Percentiles rank a stretch among this genome's conserved stretches.
These are phyloP conservation scores for Decapterus maruadsi DNA, from an alignment of 2,797 vertebrate species.

Conservation along the genomic window DNA sequence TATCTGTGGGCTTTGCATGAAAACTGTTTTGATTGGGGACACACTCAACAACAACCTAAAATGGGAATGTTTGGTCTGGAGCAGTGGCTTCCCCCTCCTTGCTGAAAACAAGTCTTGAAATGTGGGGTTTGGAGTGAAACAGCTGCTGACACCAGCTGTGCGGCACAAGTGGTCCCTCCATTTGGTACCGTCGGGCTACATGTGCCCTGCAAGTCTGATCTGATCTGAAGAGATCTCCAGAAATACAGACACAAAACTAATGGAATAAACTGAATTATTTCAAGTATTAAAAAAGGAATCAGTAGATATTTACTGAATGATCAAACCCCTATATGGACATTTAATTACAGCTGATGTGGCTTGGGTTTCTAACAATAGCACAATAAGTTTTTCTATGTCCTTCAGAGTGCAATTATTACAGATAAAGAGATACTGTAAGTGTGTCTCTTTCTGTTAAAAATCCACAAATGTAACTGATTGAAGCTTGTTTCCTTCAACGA, in stretches of 20 bases:
- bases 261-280: not conserved
- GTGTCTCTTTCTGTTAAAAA: not conserved
- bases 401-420: not conserved
- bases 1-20: not conserved
- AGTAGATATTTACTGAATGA: accelerated
- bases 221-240: not conserved
- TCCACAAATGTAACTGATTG: not conserved
- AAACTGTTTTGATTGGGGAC: not conserved
- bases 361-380: not conserved
- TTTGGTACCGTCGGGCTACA: conserved; percentile 39
- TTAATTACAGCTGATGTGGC: not conserved
- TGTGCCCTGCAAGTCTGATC: conserved; percentile 29
- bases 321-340: not conserved
- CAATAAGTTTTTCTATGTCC: not conserved
- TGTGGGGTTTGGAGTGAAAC: conserved; percentile 33
- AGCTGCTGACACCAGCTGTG: conserved; percentile 75
- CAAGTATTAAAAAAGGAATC: not conserved
- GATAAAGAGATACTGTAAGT: not conserved
- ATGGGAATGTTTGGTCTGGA: conserved; percentile 35
- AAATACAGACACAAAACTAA: conserved; percentile 3
- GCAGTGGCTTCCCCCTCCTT: conserved; percentile 15
- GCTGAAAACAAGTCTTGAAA: conserved; percentile 35
- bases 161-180: conserved; percentile 55
- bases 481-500: not conserved
- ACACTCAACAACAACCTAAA: not conserved